Base-by-base conservation (phyloP, 1,140 invertebrate genomes). In the Glossosoma conforme region DNA sequence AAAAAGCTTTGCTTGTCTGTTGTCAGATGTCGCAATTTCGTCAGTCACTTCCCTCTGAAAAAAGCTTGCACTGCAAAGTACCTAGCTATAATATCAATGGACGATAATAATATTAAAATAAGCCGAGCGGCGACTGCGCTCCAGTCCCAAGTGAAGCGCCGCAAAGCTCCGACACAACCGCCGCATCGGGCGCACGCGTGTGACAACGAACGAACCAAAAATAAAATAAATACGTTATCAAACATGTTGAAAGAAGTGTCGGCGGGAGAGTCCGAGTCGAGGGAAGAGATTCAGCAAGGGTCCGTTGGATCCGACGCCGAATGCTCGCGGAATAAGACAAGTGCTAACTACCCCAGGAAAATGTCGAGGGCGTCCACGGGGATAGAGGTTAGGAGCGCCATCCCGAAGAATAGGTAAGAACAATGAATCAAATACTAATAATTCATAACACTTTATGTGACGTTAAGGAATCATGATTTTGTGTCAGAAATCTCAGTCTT, bases 401-500 rank as follows among this genome's bases (percentile, higher is more conserved):
- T 57, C 1, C 48, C 55, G 2, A 51, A 52, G 25, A 40, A 49
- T 24, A 57, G 50, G 55, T 57, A 38, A n/a, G n/a, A n/a, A n/a
- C n/a, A n/a, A n/a, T n/a, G n/a, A n/a, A n/a, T n/a, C n/a, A n/a
- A n/a, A n/a, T n/a, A n/a, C n/a, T n/a, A n/a, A n/a, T n/a, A n/a
- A n/a, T n/a, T n/a, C n/a, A n/a, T n/a, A n/a, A n/a, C n/a, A n/a
- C n/a, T n/a, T n/a, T n/a, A n/a, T n/a, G n/a, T n/a, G n/a, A n/a
- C n/a, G n/a, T n/a, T n/a, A n/a, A n/a, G n/a, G n/a, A n/a, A n/a
- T n/a, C n/a, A n/a, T n/a, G n/a, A n/a, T n/a, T n/a, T n/a, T n/a
- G n/a, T n/a, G n/a, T n/a, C n/a, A n/a, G n/a, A n/a, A n/a, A n/a
- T n/a, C n/a, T n/a, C n/a, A n/a, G n/a, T n/a, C n/a, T n/a, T n/a